Percentiles rank a stretch among this genome's conserved stretches.
Evolutionary conservation across 1,140 invertebrate genomes (phyloP).

Genomic region (Brachionus calyciflorus): DNA sequence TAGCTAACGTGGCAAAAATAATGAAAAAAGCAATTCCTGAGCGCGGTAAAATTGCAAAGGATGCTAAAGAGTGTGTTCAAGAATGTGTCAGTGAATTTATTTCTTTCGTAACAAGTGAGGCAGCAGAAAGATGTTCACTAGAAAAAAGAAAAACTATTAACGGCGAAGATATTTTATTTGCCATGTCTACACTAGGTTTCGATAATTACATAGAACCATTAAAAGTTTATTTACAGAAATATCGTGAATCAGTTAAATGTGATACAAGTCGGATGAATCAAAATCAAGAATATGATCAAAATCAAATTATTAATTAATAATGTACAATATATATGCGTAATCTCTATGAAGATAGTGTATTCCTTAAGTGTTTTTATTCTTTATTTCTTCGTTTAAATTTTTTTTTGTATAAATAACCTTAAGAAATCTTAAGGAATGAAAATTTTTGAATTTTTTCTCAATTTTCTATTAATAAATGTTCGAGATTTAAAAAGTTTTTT

Average conservation of each 20-base stretch:
- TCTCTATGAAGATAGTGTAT: no score
- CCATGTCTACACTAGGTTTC: constrained; percentile 93
- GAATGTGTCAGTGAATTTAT: constrained; percentile 99
- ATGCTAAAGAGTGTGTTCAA: constrained; percentile 97
- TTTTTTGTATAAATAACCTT: no score
- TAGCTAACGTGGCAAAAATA: constrained; percentile 96
- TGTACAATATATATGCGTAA: no score
- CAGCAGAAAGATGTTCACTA: constrained; percentile 89
- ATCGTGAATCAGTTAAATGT: constrained; percentile 69
- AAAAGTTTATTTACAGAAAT: constrained; percentile 93
- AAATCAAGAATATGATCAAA: constrained; percentile 28
- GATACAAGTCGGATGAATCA: constrained; percentile 15
- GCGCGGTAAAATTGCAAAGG: constrained; percentile 95
- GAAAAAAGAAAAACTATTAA: constrained; percentile 99
- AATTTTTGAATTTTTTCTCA: no score
- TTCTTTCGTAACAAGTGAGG: constrained; percentile 97
- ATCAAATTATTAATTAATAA: constrained; percentile 34
- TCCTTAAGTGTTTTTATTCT: background rate
- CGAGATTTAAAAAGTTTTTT: no score
- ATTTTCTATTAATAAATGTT: background rate
- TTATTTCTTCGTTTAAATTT: background rate
- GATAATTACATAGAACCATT: constrained; percentile 97
- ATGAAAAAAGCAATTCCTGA: constrained; percentile 97
- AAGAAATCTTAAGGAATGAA: no score
- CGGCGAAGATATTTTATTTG: constrained; percentile 89